phyloP scores from a whole-genome alignment of 2,888 invertebrate species.

The Antitype chi region DNA sequence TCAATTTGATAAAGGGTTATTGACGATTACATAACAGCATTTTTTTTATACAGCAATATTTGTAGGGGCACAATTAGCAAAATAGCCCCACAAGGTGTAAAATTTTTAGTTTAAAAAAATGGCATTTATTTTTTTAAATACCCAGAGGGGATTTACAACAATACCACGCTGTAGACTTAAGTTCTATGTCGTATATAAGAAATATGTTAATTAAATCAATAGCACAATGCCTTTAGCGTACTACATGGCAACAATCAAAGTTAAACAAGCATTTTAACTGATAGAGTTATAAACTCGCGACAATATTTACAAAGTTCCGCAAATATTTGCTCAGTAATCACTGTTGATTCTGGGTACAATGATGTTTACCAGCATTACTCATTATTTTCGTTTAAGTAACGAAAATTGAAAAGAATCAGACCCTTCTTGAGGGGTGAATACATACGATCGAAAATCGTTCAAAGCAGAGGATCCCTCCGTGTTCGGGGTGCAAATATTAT shows the following conservation, averaged over 20 bases:
- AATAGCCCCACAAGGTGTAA: no score
- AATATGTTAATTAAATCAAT: slow-evolving; percentile 14
- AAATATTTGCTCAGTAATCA: slow-evolving; percentile 50
- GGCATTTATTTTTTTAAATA: no score
- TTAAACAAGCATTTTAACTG: slow-evolving; percentile 7
- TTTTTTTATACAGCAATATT: no score
- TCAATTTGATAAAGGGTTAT: no score
- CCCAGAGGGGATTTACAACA: no score
- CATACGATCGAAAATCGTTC: slow-evolving; percentile 75
- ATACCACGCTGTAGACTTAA: slow-evolving; percentile 47
- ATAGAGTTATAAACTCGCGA: slow-evolving; percentile 39
- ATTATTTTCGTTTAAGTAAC: slow-evolving; percentile 65
- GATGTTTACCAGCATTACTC: slow-evolving; percentile 41
- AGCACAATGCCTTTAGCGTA: background rate
- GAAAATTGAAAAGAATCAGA: slow-evolving; percentile 70
- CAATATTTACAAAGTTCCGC: slow-evolving; percentile 38
- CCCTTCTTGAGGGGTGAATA: slow-evolving; percentile 68
- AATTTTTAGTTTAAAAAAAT: no score
- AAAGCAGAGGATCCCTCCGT: slow-evolving; percentile 71
- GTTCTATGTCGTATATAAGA: slow-evolving; percentile 21
- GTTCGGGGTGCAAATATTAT: slow-evolving; percentile 71
- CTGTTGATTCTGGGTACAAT: slow-evolving; percentile 23
- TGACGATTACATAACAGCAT: no score
- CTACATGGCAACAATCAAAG: slow-evolving; percentile 16
- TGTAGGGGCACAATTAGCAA: no score